These are phyloP conservation scores for Scomber colias DNA, from an alignment of 2,113 vertebrate genomes.

Conservation along the genomic window DNA sequence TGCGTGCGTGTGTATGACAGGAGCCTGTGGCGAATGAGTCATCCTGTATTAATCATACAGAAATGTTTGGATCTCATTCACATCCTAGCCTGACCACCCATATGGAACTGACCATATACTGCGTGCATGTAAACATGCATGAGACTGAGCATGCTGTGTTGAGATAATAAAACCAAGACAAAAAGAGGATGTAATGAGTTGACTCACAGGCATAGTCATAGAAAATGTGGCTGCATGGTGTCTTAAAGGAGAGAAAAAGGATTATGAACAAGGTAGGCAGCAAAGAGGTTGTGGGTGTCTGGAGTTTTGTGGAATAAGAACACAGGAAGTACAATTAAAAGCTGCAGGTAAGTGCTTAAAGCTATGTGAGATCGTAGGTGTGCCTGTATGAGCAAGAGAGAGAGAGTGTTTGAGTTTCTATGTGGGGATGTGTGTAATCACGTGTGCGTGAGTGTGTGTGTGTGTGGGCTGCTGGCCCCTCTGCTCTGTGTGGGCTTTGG, in stretches of 20 bases:
- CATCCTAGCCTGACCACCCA: slow-evolving; percentile 31
- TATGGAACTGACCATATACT: slow-evolving; percentile 36
- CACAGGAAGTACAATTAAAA: slow-evolving; percentile 71
- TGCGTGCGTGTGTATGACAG: slow-evolving; percentile 24
- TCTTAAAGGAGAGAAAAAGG: slow-evolving; percentile 41
- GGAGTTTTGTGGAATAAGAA: slow-evolving; percentile 59
- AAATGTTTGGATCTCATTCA: slow-evolving; percentile 49
- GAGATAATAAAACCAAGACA: slow-evolving; percentile 40
- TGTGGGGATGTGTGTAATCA: slow-evolving; percentile 30
- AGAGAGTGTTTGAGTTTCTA: slow-evolving; percentile 31
- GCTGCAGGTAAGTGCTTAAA: slow-evolving; percentile 65
- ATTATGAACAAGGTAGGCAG: slow-evolving; percentile 52
- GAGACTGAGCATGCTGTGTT: slow-evolving; percentile 5
- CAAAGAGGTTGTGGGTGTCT: slow-evolving; percentile 62
- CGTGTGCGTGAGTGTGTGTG: slow-evolving; percentile 11
- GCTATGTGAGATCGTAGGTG: slow-evolving; percentile 40
- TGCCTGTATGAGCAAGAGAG: slow-evolving; percentile 36
- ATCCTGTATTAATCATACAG: slow-evolving; percentile 62
- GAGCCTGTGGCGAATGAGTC: slow-evolving; percentile 61
- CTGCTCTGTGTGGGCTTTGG: slow-evolving; percentile 66
- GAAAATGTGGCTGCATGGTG: slow-evolving; percentile 31
- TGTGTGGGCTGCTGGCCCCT: slow-evolving; percentile 56
- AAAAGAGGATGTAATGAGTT: slow-evolving; percentile 48
- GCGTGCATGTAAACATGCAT: slow-evolving; percentile 40
- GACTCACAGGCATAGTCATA: slow-evolving; percentile 54